phyloP scores from a whole-genome alignment of 2,797 vertebrate species.

The Uromys caudimaculatus region DNA sequence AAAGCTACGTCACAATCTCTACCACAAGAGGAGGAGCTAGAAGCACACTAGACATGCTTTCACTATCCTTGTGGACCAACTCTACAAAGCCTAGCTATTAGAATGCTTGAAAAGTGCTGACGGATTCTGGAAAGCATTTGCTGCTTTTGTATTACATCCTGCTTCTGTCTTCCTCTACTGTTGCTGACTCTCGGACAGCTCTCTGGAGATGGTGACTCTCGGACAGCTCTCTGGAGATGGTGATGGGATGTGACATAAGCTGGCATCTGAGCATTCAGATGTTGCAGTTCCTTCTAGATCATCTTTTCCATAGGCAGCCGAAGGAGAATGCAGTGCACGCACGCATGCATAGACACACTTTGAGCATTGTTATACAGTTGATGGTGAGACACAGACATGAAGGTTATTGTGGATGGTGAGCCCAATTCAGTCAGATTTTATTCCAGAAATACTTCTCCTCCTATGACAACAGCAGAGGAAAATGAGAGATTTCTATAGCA shows the following conservation, averaged over 20 bases:
- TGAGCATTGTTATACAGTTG: not conserved
- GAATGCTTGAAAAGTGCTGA: not conserved
- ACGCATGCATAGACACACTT: not conserved
- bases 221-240: constrained; percentile 11
- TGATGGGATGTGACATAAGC: not conserved
- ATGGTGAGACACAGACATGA: not conserved
- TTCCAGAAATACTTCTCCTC: not conserved
- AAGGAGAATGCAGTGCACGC: not conserved
- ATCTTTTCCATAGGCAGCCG: not conserved
- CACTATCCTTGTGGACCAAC: not conserved
- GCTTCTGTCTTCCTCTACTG: not conserved
- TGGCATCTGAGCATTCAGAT: not conserved
- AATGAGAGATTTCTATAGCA: not conserved
- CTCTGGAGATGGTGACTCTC: not conserved
- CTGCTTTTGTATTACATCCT: constrained; percentile 33
- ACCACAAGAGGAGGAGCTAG: not conserved
- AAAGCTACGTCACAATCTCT: constrained; percentile 2
- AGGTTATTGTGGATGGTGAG: not conserved
- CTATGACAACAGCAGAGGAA: not conserved
- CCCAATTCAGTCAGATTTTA: not conserved
- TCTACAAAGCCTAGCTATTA: not conserved
- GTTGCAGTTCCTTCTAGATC: not conserved
- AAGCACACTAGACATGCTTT: not conserved
- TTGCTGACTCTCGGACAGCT: constrained; percentile 1
- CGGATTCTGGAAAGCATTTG: constrained; percentile 22